Conservation (phyloP, 2,888 invertebrate genomes). For the Perizoma affinitatum region DNA sequence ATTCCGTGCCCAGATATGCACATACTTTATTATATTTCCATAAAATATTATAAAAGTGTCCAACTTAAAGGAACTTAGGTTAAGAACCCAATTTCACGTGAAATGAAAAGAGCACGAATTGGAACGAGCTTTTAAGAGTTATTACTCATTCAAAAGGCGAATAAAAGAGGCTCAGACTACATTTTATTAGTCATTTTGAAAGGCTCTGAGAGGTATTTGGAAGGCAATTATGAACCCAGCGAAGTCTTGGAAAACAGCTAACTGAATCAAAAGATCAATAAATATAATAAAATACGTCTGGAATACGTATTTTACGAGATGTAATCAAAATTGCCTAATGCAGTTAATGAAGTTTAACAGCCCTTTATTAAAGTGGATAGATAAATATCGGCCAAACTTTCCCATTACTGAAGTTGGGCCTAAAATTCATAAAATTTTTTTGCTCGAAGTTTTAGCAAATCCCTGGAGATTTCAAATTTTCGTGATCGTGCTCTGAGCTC, state of each 20-base stretch:
- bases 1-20: too few relatives aligned
- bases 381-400: background rate
- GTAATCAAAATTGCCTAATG: background rate
- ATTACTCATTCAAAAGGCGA: slow-evolving; percentile 24
- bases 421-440: slow-evolving; percentile 6
- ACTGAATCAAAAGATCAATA: slow-evolving; percentile 17
- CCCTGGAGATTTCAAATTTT: slow-evolving; percentile 4
- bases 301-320: background rate
- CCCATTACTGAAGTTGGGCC: slow-evolving; percentile 2
- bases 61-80: background rate
- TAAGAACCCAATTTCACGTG: slow-evolving; percentile 6
- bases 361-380: background rate
- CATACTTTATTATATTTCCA: too few relatives aligned
- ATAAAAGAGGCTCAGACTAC: slow-evolving; percentile 18
- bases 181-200: slow-evolving; percentile 47
- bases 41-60: too few relatives aligned
- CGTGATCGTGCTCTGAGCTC: background rate
- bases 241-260: background rate
- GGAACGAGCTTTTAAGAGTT: slow-evolving; percentile 18
- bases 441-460: slow-evolving; percentile 7
- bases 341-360: background rate
- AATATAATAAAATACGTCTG: too few relatives aligned
- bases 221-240: slow-evolving; percentile 26
- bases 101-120: slow-evolving; percentile 21
- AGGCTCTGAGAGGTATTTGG: slow-evolving; percentile 37